phyloP scores from a whole-genome alignment of 2,797 vertebrate genomes.

The Pogoniulus pusillus region DNA sequence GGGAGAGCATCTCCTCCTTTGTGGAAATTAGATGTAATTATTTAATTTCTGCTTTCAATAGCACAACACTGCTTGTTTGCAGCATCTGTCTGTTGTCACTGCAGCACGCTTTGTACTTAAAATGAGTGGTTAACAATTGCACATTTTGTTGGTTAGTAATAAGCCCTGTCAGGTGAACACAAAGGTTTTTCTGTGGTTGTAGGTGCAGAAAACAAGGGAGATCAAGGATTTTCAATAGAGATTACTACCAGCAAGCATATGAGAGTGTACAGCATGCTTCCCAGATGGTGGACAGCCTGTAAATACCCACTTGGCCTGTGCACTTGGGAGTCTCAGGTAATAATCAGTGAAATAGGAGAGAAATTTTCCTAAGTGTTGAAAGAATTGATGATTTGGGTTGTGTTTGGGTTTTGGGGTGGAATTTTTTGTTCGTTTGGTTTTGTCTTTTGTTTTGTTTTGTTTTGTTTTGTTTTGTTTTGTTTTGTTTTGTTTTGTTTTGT shows the following conservation, averaged over 20 bases:
- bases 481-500: too few relatives aligned
- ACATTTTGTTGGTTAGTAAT: rapidly evolving
- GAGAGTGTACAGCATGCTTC: not conserved
- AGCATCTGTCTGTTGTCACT: not conserved
- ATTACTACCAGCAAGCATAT: not conserved
- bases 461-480: too few relatives aligned
- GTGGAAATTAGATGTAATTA: not conserved
- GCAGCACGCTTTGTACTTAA: not conserved
- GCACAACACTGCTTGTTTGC: not conserved
- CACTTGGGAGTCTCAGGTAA: not conserved
- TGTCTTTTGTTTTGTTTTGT: too few relatives aligned
- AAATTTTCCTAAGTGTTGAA: rapidly evolving
- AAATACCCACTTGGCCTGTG: not conserved
- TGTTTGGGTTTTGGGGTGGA: too few relatives aligned
- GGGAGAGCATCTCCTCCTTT: not conserved
- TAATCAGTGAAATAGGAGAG: not conserved
- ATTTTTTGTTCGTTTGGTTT: too few relatives aligned
- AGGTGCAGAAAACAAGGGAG: not conserved
- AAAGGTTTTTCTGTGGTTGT: not conserved
- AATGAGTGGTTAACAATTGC: not conserved
- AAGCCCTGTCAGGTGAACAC: not conserved
- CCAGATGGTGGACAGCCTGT: not conserved
- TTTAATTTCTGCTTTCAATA: not conserved
- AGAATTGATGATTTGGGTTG: not conserved
- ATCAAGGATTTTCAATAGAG: not conserved